Conservation (phyloP, 2,797 vertebrate genomes). For the Percopsis omiscomaycus region DNA sequence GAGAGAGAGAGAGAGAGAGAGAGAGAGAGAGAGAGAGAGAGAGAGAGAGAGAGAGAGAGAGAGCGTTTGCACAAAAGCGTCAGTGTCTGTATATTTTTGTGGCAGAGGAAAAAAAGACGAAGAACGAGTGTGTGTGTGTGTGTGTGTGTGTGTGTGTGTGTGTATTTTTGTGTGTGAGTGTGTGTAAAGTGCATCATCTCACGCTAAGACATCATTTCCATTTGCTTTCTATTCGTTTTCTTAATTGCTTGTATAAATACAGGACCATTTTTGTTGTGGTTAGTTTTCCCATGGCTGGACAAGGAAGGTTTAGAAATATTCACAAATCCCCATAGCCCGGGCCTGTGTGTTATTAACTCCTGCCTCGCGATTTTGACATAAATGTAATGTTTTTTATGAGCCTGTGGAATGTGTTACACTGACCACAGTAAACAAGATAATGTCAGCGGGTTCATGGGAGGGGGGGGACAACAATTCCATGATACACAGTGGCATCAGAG, state of each 20-base stretch:
- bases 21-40: neutral
- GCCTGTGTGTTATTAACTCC: conserved; percentile 9
- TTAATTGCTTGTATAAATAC: conserved; percentile 66
- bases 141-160: neutral
- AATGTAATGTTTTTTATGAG: neutral
- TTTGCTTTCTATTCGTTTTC: conserved; percentile 58
- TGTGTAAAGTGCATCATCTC: conserved; percentile 14
- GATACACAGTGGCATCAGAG: conserved; percentile 32
- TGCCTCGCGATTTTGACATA: neutral
- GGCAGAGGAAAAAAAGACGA: too few relatives aligned
- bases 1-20: neutral
- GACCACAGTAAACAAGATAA: neutral
- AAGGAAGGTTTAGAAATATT: conserved; percentile 42
- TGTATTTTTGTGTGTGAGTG: conserved; percentile 10
- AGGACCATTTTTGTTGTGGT: conserved; percentile 52
- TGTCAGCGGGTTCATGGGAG: conserved; percentile 26
- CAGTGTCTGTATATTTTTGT: conserved; percentile 1
- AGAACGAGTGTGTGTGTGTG: neutral
- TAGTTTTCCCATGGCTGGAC: conserved; percentile 42
- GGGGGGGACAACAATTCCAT: conserved; percentile 34
- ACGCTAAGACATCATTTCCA: conserved; percentile 21
- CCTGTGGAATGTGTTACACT: neutral
- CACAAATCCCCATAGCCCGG: conserved; percentile 21
- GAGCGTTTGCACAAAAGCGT: neutral
- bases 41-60: neutral